Percentiles rank a stretch among this genome's conserved stretches.
Evolutionary conservation across 2,113 vertebrate genomes (phyloP).

Genomic region (Daboia siamensis): DNA sequence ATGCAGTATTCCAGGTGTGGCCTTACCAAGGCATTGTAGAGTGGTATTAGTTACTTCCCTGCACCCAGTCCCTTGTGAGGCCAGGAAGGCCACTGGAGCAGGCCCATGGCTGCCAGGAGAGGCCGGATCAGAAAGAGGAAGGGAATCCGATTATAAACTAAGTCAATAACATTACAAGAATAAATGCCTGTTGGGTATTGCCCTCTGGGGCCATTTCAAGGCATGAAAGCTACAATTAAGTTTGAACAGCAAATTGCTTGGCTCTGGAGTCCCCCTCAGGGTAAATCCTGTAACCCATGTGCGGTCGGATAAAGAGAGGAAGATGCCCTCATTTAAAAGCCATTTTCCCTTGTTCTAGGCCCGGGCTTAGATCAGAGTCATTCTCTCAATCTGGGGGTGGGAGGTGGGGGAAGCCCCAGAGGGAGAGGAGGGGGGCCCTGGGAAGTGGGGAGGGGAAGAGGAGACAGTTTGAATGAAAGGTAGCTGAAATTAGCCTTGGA

Average conservation of each 20-base stretch:
- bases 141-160: slow-evolving; percentile 48
- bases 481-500: slow-evolving; percentile 68
- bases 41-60: background rate
- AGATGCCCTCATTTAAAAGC: slow-evolving; percentile 65
- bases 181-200: slow-evolving; percentile 54
- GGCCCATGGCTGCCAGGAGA: background rate
- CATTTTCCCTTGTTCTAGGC: slow-evolving; percentile 4
- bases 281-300: slow-evolving; percentile 35
- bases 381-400: slow-evolving; percentile 2
- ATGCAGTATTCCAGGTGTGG: no score
- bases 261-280: slow-evolving; percentile 48
- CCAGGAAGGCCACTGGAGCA: background rate
- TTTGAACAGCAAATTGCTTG: slow-evolving; percentile 56
- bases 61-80: background rate
- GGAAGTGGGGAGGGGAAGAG: slow-evolving; percentile 9
- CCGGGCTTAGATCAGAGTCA: background rate
- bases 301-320: slow-evolving; percentile 28
- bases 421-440: background rate
- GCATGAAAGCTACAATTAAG: slow-evolving; percentile 62
- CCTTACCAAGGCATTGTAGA: no score
- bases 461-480: slow-evolving; percentile 33
- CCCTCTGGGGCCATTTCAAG: slow-evolving; percentile 52
- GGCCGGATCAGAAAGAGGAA: slow-evolving; percentile 21
- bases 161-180: slow-evolving; percentile 36
- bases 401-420: background rate